Percentiles rank a stretch among this genome's conserved stretches.
Conservation (phyloP, 2,113 vertebrate species). For the Tapirus terrestris region DNA sequence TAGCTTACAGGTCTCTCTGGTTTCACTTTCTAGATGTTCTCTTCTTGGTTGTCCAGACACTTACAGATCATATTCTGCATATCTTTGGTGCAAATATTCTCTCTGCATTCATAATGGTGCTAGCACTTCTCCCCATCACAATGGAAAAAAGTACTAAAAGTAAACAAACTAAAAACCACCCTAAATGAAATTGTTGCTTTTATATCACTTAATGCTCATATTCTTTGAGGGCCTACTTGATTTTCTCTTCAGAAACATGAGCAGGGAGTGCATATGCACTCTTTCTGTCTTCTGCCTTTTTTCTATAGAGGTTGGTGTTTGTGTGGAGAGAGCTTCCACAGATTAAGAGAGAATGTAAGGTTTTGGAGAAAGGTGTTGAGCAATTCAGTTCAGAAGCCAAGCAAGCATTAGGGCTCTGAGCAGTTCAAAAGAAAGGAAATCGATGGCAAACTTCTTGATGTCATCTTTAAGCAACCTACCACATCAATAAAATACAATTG, state of each 20-base stretch:
- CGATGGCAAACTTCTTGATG: background rate
- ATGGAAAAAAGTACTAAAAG: background rate
- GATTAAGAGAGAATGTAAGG: background rate
- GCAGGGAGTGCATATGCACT: background rate
- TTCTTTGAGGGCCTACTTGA: background rate
- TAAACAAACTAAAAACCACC: background rate
- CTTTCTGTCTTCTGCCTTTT: background rate
- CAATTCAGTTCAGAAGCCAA: background rate
- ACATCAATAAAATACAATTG: background rate
- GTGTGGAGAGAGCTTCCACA: background rate
- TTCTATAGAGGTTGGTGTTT: background rate
- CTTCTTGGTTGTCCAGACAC: background rate
- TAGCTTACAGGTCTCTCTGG: background rate
- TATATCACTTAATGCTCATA: background rate
- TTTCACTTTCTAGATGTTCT: background rate
- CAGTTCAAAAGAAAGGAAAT: conserved; percentile 38
- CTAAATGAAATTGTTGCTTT: background rate
- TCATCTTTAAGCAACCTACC: background rate
- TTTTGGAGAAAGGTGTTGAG: background rate
- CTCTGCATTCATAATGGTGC: background rate
- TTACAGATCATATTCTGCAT: background rate
- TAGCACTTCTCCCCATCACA: background rate
- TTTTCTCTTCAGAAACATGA: conserved; percentile 35
- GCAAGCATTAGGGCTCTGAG: background rate
- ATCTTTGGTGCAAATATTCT: background rate